Conservation (phyloP, 2,797 vertebrate species). For the Onychomys arenicola region DNA sequence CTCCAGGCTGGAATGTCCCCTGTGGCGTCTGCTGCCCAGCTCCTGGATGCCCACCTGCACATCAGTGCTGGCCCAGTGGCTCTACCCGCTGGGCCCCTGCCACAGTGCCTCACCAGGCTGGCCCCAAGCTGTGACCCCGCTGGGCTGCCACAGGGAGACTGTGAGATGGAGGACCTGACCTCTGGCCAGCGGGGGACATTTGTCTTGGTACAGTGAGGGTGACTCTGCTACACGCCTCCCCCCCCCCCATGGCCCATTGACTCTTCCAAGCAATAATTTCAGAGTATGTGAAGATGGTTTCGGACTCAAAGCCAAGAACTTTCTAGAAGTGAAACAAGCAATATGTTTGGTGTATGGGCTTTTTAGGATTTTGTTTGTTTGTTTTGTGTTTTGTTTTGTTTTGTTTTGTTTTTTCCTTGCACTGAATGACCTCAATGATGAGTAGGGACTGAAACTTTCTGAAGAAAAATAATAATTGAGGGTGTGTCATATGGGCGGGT, state of each 20-base stretch:
- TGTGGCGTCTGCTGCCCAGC: conserved; percentile 93
- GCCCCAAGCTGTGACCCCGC: conserved; percentile 76
- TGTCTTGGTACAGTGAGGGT: conserved; percentile 93
- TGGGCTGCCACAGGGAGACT: conserved; percentile 87
- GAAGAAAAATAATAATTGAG: conserved; percentile 82
- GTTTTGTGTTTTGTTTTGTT: conserved; percentile 21
- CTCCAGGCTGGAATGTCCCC: conserved; percentile 88
- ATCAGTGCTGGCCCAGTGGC: conserved; percentile 88
- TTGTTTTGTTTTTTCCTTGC: conserved; percentile 84
- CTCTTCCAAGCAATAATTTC: conserved; percentile 89
- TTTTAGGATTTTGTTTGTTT: conserved; percentile 71
- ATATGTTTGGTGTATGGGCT: conserved; percentile 87
- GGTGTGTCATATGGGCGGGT: conserved; percentile 73
- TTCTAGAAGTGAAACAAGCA: conserved; percentile 88
- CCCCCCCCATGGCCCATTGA: conserved; percentile 37
- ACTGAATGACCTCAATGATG: conserved; percentile 88
- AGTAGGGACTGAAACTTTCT: conserved; percentile 82
- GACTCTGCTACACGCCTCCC: neutral
- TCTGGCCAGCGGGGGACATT: conserved; percentile 90
- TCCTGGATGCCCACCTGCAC: conserved; percentile 93
- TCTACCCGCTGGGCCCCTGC: conserved; percentile 69
- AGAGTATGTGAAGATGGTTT: conserved; percentile 87
- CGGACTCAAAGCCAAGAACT: conserved; percentile 86
- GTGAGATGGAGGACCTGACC: conserved; percentile 89
- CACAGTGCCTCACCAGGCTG: conserved; percentile 79